Percentiles rank a stretch among this genome's conserved stretches.
These are phyloP conservation scores for Lepus oiostolus DNA, from an alignment of 2,797 vertebrate species.

Conservation along the genomic window DNA sequence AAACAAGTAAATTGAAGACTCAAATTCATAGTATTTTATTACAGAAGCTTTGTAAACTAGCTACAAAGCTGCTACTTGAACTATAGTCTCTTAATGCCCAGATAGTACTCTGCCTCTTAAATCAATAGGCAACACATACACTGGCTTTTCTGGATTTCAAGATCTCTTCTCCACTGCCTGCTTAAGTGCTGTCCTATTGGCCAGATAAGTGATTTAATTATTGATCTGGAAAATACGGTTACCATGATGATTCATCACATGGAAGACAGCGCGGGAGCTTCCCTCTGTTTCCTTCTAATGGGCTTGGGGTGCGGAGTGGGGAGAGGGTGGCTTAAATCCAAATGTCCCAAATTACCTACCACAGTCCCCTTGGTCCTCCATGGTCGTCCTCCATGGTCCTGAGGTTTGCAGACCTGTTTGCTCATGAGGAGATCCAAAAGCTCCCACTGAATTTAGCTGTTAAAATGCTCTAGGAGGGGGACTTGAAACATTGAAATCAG, in stretches of 20 bases:
- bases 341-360: constrained; percentile 47
- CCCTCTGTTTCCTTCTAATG: constrained; percentile 10
- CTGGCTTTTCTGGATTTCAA: not conserved
- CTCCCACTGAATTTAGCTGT: constrained; percentile 48
- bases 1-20: not conserved
- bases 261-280: not conserved
- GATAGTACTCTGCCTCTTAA: not conserved
- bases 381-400: not conserved
- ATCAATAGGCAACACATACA: not conserved
- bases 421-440: constrained; percentile 9
- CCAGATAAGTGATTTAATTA: constrained; percentile 63
- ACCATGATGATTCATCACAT: constrained; percentile 47
- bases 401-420: constrained; percentile 36
- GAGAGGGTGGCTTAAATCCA: constrained; percentile 1
- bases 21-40: not conserved
- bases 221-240: constrained; percentile 67
- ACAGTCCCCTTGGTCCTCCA: not conserved
- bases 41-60: not conserved
- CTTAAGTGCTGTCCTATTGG: not conserved
- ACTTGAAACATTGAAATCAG: constrained; percentile 71
- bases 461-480: constrained; percentile 49
- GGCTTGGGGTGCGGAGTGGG: not conserved
- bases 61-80: not conserved
- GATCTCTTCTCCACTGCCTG: not conserved
- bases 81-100: not conserved